phyloP scores from a whole-genome alignment of 2,113 vertebrate species.

The Cephalopterus ornatus region DNA sequence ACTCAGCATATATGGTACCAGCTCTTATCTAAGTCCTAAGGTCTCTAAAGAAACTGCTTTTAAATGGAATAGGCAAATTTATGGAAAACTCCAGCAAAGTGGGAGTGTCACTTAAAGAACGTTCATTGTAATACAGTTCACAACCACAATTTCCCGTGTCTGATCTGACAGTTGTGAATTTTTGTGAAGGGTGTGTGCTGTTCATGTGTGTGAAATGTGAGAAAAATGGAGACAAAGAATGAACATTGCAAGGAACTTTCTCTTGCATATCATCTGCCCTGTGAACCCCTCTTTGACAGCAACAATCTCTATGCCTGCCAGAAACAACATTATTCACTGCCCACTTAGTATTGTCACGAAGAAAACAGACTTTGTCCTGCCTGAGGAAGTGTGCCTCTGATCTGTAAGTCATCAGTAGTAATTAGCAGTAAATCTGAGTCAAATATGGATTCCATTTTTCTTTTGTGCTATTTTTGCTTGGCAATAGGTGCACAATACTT shows the following conservation, averaged over 20 bases:
- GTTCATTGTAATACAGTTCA: not conserved
- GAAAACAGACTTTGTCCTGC: not conserved
- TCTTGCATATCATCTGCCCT: not conserved
- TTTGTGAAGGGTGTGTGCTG: not conserved
- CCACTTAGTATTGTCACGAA: not conserved
- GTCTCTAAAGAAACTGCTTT: not conserved
- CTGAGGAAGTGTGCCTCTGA: not conserved
- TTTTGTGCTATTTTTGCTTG: not conserved
- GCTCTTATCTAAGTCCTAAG: not conserved
- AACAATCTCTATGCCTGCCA: not conserved
- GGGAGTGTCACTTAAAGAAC: not conserved
- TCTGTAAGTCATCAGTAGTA: slow-evolving; percentile 5
- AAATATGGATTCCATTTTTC: not conserved
- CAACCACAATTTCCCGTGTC: not conserved
- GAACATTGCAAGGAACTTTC: not conserved
- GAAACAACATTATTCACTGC: not conserved
- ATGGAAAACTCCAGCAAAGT: not conserved
- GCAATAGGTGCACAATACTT: not conserved
- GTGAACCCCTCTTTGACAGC: not conserved
- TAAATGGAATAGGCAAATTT: not conserved
- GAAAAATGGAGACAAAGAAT: not conserved
- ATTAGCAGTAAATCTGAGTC: not conserved
- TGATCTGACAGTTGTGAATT: not conserved
- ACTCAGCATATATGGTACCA: not conserved
- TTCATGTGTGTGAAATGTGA: not conserved